Evolutionary conservation across 2,113 vertebrate species (phyloP), one percentile per base, ranked within the genome.

Genomic region (Etia nguti): DNA sequence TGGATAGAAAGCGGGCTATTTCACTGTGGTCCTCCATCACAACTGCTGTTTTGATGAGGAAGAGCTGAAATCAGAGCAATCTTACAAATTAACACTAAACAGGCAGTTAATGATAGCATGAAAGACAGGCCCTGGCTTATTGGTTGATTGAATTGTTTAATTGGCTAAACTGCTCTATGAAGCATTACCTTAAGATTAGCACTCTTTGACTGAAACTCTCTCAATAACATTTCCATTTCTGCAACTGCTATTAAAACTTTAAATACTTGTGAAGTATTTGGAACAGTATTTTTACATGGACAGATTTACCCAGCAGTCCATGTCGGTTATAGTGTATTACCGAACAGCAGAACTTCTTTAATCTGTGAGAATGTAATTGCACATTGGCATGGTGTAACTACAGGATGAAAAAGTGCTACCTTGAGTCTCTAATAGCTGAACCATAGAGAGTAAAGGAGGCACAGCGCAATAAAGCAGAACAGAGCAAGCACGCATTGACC

Each of bases 401-500:
- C 2, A 15, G 20, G 34, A 34, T 46, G 36, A 86, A n/a, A 65
- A 54, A 22, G 48, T 24, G 11, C 24, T 55, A 31, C 24, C 10
- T 38, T 13, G 46, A 73, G 62, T 57, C 54, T 81, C 38, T 26
- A 52, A 48, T 50, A 52, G 38, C 4, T 62, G 20, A 85, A 52
- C 29, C 3, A 48, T 59, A n/a, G 18, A 43, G 55, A 77, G 81
- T 16, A 36, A 59, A 38, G 16, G 68, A 90, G 70, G 48, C 50
- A 6, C 6, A 41, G 83, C 3, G 16, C 59, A 65, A 77, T 84
- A 41, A 88, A 83, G 16, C 22, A 62, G 81, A 81, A n/a, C 43
- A 26, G 85, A 89, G 83, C 20, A 38, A 43, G 89, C 83, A 80
- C 18, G 43, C 65, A 24, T 79, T 92, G 93, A 94, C 94, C 93